These are phyloP conservation scores for Halcyon senegalensis DNA, from an alignment of 2,113 vertebrate species.

Conservation along the genomic window DNA sequence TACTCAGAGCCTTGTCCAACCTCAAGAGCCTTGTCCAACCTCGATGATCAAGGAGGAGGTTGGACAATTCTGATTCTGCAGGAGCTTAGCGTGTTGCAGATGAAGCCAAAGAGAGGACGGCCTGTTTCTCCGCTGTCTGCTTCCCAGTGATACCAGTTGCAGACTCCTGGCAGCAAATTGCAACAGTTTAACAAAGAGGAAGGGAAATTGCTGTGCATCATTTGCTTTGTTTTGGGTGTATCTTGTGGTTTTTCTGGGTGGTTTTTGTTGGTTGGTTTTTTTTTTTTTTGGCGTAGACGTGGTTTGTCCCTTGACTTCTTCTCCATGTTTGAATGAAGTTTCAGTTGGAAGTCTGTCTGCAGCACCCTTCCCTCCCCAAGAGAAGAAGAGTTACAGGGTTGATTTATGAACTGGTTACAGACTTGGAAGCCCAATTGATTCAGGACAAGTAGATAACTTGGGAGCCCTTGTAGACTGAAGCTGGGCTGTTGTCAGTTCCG, in stretches of 20 bases:
- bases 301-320: not conserved
- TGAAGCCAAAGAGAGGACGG: not conserved
- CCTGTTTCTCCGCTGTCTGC: not conserved
- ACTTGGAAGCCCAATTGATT: not conserved
- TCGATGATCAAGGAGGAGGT: too few relatives aligned
- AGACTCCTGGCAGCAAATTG: not conserved
- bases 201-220: not conserved
- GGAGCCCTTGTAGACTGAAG: not conserved
- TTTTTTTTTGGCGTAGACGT: fast-evolving
- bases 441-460: not conserved
- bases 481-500: not conserved
- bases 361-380: not conserved
- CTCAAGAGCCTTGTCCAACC: too few relatives aligned
- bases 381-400: not conserved
- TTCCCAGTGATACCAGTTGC: fast-evolving
- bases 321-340: not conserved
- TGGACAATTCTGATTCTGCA: too few relatives aligned
- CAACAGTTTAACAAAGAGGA: not conserved
- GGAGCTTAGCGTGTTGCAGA: not conserved
- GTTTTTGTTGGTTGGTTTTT: not conserved
- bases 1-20: too few relatives aligned
- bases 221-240: not conserved
- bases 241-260: fast-evolving
- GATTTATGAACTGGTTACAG: not conserved
- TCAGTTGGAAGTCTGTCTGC: not conserved